These are phyloP conservation scores for Zenarchopterus dispar DNA, from an alignment of 2,797 vertebrate species.

Conservation along the genomic window DNA sequence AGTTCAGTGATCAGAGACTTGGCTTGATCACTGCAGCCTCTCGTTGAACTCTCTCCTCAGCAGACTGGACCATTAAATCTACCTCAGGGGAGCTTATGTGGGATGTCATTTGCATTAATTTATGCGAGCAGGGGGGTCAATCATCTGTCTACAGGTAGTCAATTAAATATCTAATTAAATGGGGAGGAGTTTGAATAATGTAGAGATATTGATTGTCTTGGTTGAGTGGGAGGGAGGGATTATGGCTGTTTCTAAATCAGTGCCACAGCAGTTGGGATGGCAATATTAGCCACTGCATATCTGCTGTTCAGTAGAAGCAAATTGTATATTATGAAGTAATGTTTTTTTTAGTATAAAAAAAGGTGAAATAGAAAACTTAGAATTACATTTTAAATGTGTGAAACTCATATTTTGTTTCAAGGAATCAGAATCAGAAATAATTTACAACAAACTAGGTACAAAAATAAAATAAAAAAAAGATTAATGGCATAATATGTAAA, in stretches of 20 bases:
- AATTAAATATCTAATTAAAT: conserved; percentile 87
- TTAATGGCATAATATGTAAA: no score
- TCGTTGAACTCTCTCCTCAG: conserved; percentile 71
- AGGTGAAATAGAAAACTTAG: neutral
- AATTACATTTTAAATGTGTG: neutral
- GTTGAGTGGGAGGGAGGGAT: conserved; percentile 48
- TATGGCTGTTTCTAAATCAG: conserved; percentile 73
- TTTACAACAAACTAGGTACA: no score
- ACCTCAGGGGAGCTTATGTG: conserved; percentile 52
- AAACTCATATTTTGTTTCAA: no score
- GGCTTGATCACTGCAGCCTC: conserved; percentile 47
- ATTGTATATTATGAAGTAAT: neutral
- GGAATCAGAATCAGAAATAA: no score
- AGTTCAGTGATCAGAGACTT: conserved; percentile 49
- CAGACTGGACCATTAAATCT: conserved; percentile 64
- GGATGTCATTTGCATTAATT: conserved; percentile 80
- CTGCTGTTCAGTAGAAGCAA: conserved; percentile 23
- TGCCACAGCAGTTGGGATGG: conserved; percentile 39
- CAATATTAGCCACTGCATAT: conserved; percentile 37
- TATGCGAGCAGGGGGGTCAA: conserved; percentile 71
- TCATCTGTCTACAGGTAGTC: conserved; percentile 82
- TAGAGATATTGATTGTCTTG: conserved; percentile 78
- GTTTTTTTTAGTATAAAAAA: no score
- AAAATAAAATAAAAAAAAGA: no score
- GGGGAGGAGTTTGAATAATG: conserved; percentile 84